A percentile compares a stretch with the other conserved stretches of the same genome.
phyloP scores from a whole-genome alignment of 2,113 vertebrate genomes.

The Pavo muticus region DNA sequence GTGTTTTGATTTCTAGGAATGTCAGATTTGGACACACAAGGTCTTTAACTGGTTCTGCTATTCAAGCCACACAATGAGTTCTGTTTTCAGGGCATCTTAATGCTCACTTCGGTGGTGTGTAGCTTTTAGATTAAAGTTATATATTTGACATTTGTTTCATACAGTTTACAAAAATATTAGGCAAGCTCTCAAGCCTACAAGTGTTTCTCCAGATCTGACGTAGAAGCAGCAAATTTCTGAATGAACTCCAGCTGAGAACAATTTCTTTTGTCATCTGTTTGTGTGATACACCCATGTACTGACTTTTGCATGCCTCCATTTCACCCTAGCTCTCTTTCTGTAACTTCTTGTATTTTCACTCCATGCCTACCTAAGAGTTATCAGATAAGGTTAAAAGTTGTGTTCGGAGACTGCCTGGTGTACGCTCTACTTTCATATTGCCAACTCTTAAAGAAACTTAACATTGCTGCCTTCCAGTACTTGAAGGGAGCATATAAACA shows the following conservation, averaged over 20 bases:
- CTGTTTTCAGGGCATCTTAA: not conserved
- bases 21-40: not conserved
- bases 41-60: not conserved
- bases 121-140: not conserved
- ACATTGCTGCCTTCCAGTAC: too few relatives aligned
- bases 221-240: not conserved
- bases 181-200: not conserved
- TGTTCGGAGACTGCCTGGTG: not conserved
- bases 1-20: not conserved
- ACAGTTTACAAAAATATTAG: not conserved
- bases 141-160: not conserved
- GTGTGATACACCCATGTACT: not conserved
- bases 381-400: not conserved
- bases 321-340: not conserved
- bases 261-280: not conserved
- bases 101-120: not conserved
- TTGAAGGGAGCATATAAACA: too few relatives aligned
- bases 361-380: not conserved
- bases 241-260: not conserved
- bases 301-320: not conserved
- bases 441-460: conserved; percentile 7
- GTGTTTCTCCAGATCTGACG: not conserved
- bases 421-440: not conserved
- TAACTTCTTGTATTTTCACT: not conserved
- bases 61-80: not conserved